A percentile compares a stretch with the other conserved stretches of the same genome.
These are phyloP conservation scores for Enoplosus armatus DNA, from an alignment of 2,797 vertebrate genomes.

Conservation along the genomic window DNA sequence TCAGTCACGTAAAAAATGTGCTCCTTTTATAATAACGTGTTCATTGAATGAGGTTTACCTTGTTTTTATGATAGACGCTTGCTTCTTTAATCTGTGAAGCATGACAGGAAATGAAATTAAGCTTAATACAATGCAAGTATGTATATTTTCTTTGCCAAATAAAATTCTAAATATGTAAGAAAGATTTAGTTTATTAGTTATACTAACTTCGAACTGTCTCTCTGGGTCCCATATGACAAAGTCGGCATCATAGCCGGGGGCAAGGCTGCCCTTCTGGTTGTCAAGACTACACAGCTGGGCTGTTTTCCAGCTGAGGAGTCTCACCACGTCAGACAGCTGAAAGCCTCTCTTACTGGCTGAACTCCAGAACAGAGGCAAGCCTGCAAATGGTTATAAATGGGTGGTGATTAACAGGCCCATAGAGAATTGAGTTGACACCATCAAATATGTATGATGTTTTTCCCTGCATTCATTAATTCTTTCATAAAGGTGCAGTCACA, in stretches of 20 bases:
- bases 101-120: neutral
- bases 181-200: neutral
- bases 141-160: neutral
- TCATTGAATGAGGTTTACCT: constrained; percentile 72
- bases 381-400: constrained; percentile 62
- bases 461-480: neutral
- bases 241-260: constrained; percentile 87
- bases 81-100: constrained; percentile 81
- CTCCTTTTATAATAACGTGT: neutral
- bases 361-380: constrained; percentile 90
- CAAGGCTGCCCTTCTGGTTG: constrained; percentile 83
- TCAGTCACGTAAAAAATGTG: neutral
- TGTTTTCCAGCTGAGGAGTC: constrained; percentile 85
- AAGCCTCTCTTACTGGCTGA: constrained; percentile 86
- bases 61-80: constrained; percentile 87
- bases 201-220: constrained; percentile 84
- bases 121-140: neutral
- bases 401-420: neutral
- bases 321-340: constrained; percentile 82
- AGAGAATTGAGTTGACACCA: neutral
- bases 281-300: constrained; percentile 86
- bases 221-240: constrained; percentile 91
- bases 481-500: neutral
- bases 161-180: neutral
- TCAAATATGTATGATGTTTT: neutral